Percentiles rank a stretch among this genome's conserved stretches.
Evolutionary conservation across 2,888 invertebrate species (phyloP).

Genomic region (Apamea anceps): DNA sequence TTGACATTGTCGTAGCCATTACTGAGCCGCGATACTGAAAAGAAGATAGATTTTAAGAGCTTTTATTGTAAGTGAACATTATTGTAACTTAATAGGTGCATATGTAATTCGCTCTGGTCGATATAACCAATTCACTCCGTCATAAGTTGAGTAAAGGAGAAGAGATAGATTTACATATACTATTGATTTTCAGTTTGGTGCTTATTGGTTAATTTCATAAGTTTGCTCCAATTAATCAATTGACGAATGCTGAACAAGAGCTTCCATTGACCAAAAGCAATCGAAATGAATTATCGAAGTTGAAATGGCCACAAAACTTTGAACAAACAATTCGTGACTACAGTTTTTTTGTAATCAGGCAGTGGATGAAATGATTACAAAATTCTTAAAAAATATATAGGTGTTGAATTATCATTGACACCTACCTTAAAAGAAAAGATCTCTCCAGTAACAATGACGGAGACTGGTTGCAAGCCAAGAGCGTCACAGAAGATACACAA

Average conservation of each 20-base stretch:
- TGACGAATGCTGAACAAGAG: not conserved
- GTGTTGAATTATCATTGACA: not conserved
- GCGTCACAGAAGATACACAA: conserved; percentile 88
- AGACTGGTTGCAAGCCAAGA: conserved; percentile 88
- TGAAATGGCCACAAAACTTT: not conserved
- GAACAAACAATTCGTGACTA: not conserved
- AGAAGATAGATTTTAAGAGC: not conserved
- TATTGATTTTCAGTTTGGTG: not conserved
- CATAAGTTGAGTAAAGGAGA: not conserved
- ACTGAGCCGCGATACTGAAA: conserved; percentile 86
- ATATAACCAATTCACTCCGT: not conserved
- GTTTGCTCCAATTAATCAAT: not conserved
- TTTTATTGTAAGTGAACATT: not conserved
- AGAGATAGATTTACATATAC: not conserved
- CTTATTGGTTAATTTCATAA: not conserved
- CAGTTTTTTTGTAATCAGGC: not conserved
- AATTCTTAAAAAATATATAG: too few species aligned
- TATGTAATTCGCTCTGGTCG: too few species aligned
- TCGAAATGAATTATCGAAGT: not conserved
- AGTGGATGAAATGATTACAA: not conserved
- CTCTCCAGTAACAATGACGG: conserved; percentile 87
- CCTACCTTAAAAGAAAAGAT: conserved; percentile 87
- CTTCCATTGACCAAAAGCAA: not conserved
- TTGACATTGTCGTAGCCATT: conserved; percentile 80
- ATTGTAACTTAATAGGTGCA: not conserved